Percentiles rank a stretch among this genome's conserved stretches.
Conservation (phyloP, 2,888 invertebrate species). For the Luperina nickerlii region DNA sequence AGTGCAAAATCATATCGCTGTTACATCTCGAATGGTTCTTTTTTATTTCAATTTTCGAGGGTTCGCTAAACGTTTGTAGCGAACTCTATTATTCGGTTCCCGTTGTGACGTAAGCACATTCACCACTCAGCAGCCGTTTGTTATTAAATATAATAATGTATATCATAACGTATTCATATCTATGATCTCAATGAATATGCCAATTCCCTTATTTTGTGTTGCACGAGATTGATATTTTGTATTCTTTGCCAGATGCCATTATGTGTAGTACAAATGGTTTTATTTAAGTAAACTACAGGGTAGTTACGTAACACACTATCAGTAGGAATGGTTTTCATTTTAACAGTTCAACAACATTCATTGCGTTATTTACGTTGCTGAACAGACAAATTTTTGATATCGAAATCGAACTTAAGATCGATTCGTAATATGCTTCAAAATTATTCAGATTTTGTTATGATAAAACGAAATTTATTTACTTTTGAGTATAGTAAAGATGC, state of each 20-base stretch:
- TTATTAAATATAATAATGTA: slow-evolving; percentile 89
- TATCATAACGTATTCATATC: slow-evolving; percentile 90
- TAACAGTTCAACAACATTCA: no score
- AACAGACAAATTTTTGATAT: no score
- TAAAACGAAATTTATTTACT: not conserved
- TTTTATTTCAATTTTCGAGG: slow-evolving; percentile 90
- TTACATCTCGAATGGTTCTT: slow-evolving; percentile 89
- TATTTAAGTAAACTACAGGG: not conserved
- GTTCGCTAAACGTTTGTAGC: slow-evolving; percentile 89
- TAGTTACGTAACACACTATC: no score
- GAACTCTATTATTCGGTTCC: slow-evolving; percentile 89
- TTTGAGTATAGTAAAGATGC: not conserved
- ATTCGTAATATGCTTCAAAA: no score
- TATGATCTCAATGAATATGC: slow-evolving; percentile 87
- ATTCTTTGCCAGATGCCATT: slow-evolving; percentile 51
- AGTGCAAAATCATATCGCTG: slow-evolving; percentile 90
- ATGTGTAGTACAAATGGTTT: slow-evolving; percentile 21
- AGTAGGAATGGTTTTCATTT: no score
- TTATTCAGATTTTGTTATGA: not conserved
- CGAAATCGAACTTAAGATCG: no score
- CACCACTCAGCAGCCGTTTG: slow-evolving; percentile 85
- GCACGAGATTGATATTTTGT: slow-evolving; percentile 65
- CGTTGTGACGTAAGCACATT: slow-evolving; percentile 89
- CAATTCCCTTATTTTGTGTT: slow-evolving; percentile 79
- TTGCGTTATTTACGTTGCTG: no score